Evolutionary conservation across 2,113 vertebrate species (phyloP), one percentile per base, ranked within the genome.

Genomic region (Cochlearius cochlearius): DNA sequence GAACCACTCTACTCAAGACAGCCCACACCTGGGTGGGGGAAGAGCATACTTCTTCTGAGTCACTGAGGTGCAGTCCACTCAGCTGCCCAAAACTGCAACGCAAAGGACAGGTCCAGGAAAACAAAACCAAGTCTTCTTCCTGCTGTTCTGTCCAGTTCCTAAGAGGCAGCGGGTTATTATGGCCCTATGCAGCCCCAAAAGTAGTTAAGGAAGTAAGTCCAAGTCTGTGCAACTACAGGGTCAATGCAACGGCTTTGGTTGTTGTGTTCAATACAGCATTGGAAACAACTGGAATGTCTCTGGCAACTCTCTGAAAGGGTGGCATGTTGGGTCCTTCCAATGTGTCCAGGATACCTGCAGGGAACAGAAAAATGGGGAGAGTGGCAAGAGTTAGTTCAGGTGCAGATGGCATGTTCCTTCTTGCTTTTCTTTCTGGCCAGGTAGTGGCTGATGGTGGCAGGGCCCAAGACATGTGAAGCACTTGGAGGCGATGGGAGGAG

Each of bases 221-320:
- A 62, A 78, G 77, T 97, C 97, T 98, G 82, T 95, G 98, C 71
- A 97, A 92, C 96, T 98, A 98, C 85, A 98, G 76, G 81, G 97
- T 95, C 92, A 98, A 74, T 5, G 88, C 97, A 36, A 98, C 73
- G 12, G 92, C 97, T 97, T 98, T 98, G 94, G 95, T 56, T 18
- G 99, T 99, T 95, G 97, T 86, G 56, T 99, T 99, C 64, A 99
- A 4, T 67, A 98, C 47, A 66, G 90, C 75, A 41, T 69, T 93
- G 5, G 97, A 97, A 93, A 98, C 90, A 14, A 97, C 94, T 3
- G 99, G 98, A 88, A 99, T 97, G 67, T 99, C 99, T 97, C 99
- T 98, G 93, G 98, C 98, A 67, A 99, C 99, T 95, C 99, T 98
- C 98, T 99, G 99, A 92, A 99, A 99, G 21, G 99, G 99, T 0